Base-by-base conservation (phyloP, 1,140 invertebrate genomes). In the Trigoniulus corallinus region DNA sequence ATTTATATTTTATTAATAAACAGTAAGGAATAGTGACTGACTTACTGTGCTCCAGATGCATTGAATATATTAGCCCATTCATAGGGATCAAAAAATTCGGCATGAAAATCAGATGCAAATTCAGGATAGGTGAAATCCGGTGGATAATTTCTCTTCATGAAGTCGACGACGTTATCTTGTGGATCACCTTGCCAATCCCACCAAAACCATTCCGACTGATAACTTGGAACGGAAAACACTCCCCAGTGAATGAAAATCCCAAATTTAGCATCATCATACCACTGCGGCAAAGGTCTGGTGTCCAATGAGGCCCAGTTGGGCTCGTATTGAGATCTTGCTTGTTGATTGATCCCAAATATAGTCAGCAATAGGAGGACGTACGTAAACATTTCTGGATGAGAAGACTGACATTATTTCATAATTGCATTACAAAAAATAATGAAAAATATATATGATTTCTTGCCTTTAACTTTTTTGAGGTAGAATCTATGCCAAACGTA, bases 231-330 rank as follows among this genome's bases (percentile, higher is more conserved):
- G 0, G 84, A 81, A 60, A 81, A 95, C 0, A 95, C 81, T 2
- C 91, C 89, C 84, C 88, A 95, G 59, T 95, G 89, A 40, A 93
- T 70, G 61, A 94, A 94, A 53, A 94, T 91, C 18, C 89, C 89
- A 55, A 95, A 72, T 70, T 94, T 94, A 0, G 77, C 80, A 47
- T 85, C 70, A 59, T 92, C 88, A 60, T 84, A 95, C 91, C 89
- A 95, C 10, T 58, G n/a, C 0, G 92, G 92, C 41, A 92, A 58
- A 1, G 83, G 82, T 44, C 92, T 70, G 7, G 67, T 71, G 61
- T 95, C 91, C 53, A 95, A 65, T 61, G 86, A 88, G 0, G 74
- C 64, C 91, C 92, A 95, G 34, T n/a, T 49, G n/a, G 48, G 29
- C 4, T 7, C 21, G 18, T 44, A 44, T 20, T 21, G 18, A 21